Percentiles rank a stretch among this genome's conserved stretches.
phyloP scores from a whole-genome alignment of 2,888 invertebrate species.

The Allolobophora icterica region DNA sequence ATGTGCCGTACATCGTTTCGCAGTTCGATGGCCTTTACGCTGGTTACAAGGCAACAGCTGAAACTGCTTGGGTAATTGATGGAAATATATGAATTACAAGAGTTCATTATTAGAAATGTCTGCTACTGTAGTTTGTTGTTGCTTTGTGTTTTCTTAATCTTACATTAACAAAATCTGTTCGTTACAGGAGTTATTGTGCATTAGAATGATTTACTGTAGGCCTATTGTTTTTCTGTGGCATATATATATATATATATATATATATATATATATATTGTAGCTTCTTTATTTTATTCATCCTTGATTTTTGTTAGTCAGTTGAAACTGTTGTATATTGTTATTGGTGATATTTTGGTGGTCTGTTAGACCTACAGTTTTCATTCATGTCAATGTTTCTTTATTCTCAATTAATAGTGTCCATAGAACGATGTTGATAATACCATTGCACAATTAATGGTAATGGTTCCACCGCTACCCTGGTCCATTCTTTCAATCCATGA shows the following conservation, averaged over 20 bases:
- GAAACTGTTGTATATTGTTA: background rate
- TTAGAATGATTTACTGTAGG: no score
- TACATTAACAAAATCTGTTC: no score
- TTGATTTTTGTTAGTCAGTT: background rate
- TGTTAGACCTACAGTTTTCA: background rate
- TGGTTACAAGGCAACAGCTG: conserved; percentile 53
- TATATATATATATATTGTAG: background rate
- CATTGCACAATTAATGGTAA: no score
- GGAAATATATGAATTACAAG: background rate
- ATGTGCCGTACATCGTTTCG: conserved; percentile 55
- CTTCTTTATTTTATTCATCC: background rate
- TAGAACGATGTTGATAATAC: no score
- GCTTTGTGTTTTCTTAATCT: background rate
- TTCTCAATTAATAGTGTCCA: background rate
- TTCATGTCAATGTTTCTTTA: no score
- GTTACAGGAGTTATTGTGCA: no score
- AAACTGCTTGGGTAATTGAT: conserved; percentile 28
- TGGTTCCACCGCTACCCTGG: no score
- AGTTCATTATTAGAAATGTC: background rate
- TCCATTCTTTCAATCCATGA: no score
- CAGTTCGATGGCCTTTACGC: conserved; percentile 59
- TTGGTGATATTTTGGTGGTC: background rate
- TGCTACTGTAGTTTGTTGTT: background rate
- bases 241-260: no score
- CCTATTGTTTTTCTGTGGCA: no score